A percentile compares a stretch with the other conserved stretches of the same genome.
These are phyloP conservation scores for Myocastor coypus DNA, from an alignment of 2,113 vertebrate species.

Conservation along the genomic window DNA sequence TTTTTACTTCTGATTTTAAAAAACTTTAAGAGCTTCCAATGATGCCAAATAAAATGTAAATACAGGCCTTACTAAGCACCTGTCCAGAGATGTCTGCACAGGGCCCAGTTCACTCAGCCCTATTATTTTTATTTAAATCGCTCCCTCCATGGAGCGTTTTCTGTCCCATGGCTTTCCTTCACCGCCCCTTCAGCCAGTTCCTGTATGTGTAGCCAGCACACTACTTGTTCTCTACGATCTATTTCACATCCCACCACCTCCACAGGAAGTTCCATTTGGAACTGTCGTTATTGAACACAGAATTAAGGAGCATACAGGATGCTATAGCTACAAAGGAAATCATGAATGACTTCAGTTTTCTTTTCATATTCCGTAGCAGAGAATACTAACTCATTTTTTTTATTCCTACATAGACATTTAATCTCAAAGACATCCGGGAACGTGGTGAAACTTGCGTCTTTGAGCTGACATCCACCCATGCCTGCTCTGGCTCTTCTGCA, in stretches of 20 bases:
- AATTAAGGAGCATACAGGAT: neutral
- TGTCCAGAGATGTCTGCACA: neutral
- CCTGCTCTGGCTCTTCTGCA: neutral
- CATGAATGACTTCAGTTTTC: neutral
- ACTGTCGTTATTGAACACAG: neutral
- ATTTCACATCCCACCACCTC: neutral
- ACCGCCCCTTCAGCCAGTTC: neutral
- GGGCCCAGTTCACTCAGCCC: neutral
- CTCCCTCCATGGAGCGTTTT: neutral
- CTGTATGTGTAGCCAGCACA: neutral
- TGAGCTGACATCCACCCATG: neutral
- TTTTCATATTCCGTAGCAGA: neutral
- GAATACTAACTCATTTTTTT: neutral
- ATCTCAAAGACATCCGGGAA: neutral
- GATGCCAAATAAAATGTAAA: slow-evolving; percentile 27
- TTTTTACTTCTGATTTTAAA: slow-evolving; percentile 31
- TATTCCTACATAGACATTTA: slow-evolving; percentile 36
- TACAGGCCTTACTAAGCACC: neutral
- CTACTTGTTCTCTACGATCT: neutral
- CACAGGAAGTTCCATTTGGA: neutral
- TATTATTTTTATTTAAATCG: slow-evolving; percentile 8
- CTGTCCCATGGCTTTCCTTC: neutral
- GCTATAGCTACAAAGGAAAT: neutral
- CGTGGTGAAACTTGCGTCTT: neutral
- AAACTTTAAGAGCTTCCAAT: slow-evolving; percentile 2